Evolutionary conservation across 1,140 invertebrate genomes (phyloP).

Genomic region (Meloidogyne exigua): DNA sequence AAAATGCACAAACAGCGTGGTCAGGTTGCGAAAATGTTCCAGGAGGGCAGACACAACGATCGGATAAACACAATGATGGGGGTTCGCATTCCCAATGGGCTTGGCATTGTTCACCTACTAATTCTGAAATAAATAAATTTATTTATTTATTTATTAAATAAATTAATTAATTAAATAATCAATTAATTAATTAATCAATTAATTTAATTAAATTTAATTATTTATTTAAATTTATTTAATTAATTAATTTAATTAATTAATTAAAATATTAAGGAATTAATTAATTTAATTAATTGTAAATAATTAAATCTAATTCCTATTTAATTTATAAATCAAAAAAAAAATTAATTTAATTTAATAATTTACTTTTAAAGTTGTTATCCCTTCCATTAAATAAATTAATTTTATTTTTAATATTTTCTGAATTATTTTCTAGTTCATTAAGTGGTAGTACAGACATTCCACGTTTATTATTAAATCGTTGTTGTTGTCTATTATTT

Average conservation of each 20-base stretch:
- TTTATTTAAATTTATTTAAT: too few relatives aligned
- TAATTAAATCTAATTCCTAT: too few relatives aligned
- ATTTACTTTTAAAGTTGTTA: conserved; percentile 12
- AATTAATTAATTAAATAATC: too few relatives aligned
- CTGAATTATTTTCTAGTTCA: not conserved
- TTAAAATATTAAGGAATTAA: too few relatives aligned
- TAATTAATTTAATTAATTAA: too few relatives aligned
- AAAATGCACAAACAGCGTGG: not conserved
- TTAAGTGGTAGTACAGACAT: not conserved
- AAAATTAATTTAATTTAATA: not conserved
- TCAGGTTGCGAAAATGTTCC: conserved; percentile 9
- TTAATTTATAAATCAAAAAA: not conserved
- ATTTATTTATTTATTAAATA: too few relatives aligned
- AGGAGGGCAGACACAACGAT: conserved; percentile 32
- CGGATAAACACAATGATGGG: conserved; percentile 33
- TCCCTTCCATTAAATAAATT: conserved; percentile 7
- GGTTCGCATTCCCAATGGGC: conserved; percentile 35
- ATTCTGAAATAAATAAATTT: conserved; percentile 3
- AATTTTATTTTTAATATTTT: not conserved
- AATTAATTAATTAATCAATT: too few relatives aligned
- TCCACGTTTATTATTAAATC: not conserved
- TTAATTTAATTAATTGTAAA: too few relatives aligned
- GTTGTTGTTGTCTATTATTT: not conserved
- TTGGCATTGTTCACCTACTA: conserved; percentile 21
- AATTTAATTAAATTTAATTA: too few relatives aligned